A percentile compares a stretch with the other conserved stretches of the same genome.
phyloP scores from a whole-genome alignment of 2,888 invertebrate species.

The Aleiodes leptofemur region DNA sequence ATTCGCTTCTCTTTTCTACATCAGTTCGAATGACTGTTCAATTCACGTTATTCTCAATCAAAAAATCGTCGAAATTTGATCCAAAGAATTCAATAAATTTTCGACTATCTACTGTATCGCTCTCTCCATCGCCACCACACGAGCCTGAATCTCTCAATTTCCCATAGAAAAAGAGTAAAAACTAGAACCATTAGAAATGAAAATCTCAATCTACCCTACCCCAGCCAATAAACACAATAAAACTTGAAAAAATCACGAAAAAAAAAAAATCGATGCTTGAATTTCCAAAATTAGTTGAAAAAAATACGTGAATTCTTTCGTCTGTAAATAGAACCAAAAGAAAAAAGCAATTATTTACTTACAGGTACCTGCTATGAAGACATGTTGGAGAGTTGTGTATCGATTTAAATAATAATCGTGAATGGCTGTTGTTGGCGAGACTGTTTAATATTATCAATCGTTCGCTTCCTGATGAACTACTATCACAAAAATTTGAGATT shows the following conservation, averaged over 20 bases:
- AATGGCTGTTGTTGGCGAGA: slow-evolving; percentile 30
- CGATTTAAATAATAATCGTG: slow-evolving; percentile 64
- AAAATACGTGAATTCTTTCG: neutral
- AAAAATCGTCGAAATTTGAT: too few relatives aligned
- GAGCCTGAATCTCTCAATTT: slow-evolving; percentile 4
- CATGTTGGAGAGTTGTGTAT: slow-evolving; percentile 61
- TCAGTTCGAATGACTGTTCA: too few relatives aligned
- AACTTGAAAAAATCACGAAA: neutral
- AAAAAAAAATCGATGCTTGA: neutral
- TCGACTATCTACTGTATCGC: neutral
- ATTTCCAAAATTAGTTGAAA: slow-evolving; percentile 23
- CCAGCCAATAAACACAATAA: neutral
- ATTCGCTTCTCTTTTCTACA: too few relatives aligned
- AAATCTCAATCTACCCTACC: neutral
- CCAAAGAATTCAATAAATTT: too few relatives aligned
- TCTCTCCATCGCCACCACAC: slow-evolving; percentile 9
- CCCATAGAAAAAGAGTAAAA: slow-evolving; percentile 13
- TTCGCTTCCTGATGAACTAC: slow-evolving; percentile 43
- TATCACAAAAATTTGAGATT: slow-evolving; percentile 22
- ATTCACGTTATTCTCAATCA: too few relatives aligned
- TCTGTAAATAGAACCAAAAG: slow-evolving; percentile 19
- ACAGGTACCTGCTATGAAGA: slow-evolving; percentile 75
- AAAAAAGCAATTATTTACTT: slow-evolving; percentile 62
- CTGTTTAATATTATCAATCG: slow-evolving; percentile 36
- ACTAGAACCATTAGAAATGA: slow-evolving; percentile 6